Conservation (phyloP, 2,113 vertebrate species). For the Prinia subflava region DNA sequence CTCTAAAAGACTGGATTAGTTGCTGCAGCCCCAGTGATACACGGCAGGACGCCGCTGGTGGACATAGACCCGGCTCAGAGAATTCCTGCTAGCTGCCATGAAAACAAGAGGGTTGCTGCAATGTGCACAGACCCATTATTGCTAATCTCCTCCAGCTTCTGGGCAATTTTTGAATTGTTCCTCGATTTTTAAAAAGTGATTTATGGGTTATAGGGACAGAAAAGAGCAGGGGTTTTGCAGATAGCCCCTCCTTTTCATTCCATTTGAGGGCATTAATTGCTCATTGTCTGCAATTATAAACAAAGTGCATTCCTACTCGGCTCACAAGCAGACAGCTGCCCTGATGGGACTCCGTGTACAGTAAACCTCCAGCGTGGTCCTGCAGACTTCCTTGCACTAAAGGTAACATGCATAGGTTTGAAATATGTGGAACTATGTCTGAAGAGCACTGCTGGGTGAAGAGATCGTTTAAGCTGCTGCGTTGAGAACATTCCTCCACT, state of each 20-base stretch:
- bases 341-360: constrained; percentile 6
- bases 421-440: not conserved
- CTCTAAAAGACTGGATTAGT: not conserved
- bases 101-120: not conserved
- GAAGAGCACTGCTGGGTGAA: not conserved
- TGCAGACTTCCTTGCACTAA: not conserved
- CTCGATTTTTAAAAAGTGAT: constrained; percentile 4
- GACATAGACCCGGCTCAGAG: not conserved
- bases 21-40: not conserved
- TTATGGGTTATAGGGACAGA: not conserved
- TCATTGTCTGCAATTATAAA: constrained; percentile 53
- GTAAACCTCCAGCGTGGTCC: not conserved
- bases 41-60: accelerated
- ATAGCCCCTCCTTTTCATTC: constrained; percentile 24
- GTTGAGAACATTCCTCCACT: not conserved
- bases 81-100: not conserved
- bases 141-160: constrained; percentile 38
- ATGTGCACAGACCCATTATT: not conserved
- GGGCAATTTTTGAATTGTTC: not conserved
- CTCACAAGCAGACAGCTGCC: constrained; percentile 13
- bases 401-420: not conserved
- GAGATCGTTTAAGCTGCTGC: not conserved
- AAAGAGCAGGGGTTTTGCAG: constrained; percentile 28
- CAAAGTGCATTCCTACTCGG: constrained; percentile 24
- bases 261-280: constrained; percentile 34